These are phyloP conservation scores for Tamandua tetradactyla DNA, from an alignment of 2,797 vertebrate genomes.

Conservation along the genomic window DNA sequence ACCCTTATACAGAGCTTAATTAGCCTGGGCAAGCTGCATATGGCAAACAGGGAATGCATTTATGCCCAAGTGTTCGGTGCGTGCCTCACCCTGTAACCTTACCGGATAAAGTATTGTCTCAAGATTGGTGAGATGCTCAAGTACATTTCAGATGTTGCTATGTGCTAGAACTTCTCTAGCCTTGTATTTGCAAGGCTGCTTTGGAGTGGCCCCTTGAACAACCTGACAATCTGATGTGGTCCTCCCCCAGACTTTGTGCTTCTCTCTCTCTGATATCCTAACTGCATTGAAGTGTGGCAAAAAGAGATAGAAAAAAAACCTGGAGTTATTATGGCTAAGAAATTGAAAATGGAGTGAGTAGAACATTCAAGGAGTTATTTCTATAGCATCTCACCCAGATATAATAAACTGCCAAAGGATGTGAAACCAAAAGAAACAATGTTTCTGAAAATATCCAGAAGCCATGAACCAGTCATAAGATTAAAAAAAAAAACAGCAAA, in stretches of 20 bases:
- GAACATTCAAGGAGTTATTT: no score
- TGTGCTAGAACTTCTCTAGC: not conserved
- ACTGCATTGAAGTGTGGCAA: not conserved
- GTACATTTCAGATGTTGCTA: fast-evolving
- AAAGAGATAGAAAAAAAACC: no score
- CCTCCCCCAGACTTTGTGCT: not conserved
- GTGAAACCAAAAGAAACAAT: no score
- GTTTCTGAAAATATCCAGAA: no score
- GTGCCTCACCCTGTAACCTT: not conserved
- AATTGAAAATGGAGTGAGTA: no score
- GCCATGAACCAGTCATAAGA: no score
- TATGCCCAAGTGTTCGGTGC: not conserved
- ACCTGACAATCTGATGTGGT: not conserved
- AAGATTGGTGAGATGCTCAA: fast-evolving
- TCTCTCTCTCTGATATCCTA: not conserved
- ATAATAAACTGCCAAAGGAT: no score
- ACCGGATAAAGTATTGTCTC: fast-evolving
- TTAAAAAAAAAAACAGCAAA: no score
- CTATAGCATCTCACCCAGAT: no score
- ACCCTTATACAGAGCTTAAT: fast-evolving
- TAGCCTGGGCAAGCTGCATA: not conserved
- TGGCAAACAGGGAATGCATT: not conserved
- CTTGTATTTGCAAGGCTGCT: not conserved
- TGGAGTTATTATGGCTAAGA: no score
- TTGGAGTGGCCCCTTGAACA: not conserved